Base-by-base conservation (phyloP, 2,888 invertebrate species). In the Conomelus anceps region DNA sequence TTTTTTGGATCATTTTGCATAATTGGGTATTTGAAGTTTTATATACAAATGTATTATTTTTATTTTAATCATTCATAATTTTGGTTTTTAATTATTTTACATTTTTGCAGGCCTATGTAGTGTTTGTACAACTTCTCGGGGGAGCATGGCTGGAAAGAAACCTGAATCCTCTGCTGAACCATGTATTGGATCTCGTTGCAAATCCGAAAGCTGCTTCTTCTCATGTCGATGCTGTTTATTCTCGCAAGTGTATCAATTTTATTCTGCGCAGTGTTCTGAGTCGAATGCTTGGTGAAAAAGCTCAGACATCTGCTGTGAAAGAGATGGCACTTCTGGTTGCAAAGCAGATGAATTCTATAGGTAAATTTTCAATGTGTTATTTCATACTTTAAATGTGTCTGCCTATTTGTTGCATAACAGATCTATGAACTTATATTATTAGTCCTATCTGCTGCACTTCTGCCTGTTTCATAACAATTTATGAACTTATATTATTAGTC, bases 181-280 rank as follows among this genome's bases (percentile, higher is more conserved):
- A 99, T 93, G 96, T 99, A 4, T 94, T 99, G 88, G 98, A 99
- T 92, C 94, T 99, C 91, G 94, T 94, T 1, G 98, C 98, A 0
- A 98, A 98, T 94, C 98, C 99, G 0, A 98, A 98, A 93, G 98
- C 98, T 0, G 98, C 98, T 0, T 97, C 98, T 20, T 98, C 98
- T 0, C 99, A 99, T 92, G 98, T 99, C 0, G 99, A 99, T 93
- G 98, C 99, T 20, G 99, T 99, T 0, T 99, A 99, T 93, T 98
- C 99, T 0, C 96, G 99, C 91, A 99, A 99, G 94, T 99, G 99
- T 93, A 98, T 99, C 90, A 98, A 97, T 93, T 99, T 98, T 93
- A 98, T 99, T 91, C 94, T 99, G 89, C 95, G 98, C 88, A 97
- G 98, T 90, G 96, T 98, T 0, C 95, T 99, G 63, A 99, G 99